Conservation (phyloP, 2,888 invertebrate species). For the Galerucella pusilla region DNA sequence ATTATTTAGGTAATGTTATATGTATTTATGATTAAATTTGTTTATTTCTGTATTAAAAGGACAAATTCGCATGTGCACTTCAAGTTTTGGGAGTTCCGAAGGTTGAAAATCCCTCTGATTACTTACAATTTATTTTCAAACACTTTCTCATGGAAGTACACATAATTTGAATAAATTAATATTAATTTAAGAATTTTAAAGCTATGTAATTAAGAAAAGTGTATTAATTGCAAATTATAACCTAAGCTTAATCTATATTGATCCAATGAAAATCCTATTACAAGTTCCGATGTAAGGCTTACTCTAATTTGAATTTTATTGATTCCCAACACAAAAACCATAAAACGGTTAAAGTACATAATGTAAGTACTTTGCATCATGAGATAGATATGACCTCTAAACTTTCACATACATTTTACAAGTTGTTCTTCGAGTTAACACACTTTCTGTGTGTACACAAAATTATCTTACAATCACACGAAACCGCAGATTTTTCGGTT, state of each 20-base stretch:
- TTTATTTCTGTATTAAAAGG: too few species aligned
- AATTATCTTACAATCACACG: not conserved
- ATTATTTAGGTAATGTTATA: too few species aligned
- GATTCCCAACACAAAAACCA: not conserved
- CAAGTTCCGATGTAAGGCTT: not conserved
- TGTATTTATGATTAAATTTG: too few species aligned
- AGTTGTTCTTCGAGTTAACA: not conserved
- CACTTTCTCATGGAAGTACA: too few species aligned
- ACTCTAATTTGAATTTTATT: not conserved
- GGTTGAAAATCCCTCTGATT: too few species aligned
- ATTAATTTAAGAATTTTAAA: not conserved
- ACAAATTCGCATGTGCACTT: too few species aligned
- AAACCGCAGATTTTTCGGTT: not conserved
- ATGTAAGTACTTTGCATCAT: not conserved
- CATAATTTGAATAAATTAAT: not conserved
- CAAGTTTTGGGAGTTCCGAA: too few species aligned
- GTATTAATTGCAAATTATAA: too few species aligned
- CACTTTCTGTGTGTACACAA: not conserved
- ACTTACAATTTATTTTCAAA: too few species aligned
- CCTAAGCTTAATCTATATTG: not conserved
- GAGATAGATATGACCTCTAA: not conserved
- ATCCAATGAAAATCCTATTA: not conserved
- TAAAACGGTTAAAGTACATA: not conserved
- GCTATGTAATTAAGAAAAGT: too few species aligned
- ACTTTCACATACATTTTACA: not conserved